Conservation (phyloP, 2,797 vertebrate species). For the Tragelaphus oryx region DNA sequence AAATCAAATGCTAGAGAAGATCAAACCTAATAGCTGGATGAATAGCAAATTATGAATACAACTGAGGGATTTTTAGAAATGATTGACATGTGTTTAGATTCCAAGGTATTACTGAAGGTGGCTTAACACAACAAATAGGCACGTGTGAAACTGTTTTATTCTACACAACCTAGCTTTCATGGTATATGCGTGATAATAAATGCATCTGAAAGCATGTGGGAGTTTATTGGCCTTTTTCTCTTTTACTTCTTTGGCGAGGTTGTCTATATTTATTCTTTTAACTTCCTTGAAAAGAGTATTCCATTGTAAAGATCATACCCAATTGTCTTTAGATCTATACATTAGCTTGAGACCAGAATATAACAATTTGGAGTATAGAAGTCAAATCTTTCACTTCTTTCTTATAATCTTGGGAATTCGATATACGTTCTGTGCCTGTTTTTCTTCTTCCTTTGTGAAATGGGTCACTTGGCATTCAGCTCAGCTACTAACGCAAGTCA, state of each 20-base stretch:
- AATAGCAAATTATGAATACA: neutral
- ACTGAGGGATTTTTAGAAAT: neutral
- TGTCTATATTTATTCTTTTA: neutral
- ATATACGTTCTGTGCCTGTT: neutral
- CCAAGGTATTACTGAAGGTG: neutral
- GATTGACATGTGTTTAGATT: neutral
- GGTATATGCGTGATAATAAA: neutral
- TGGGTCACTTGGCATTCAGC: constrained; percentile 44
- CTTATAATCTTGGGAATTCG: neutral
- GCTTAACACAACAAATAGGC: neutral
- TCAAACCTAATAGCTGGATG: neutral
- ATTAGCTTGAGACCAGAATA: neutral
- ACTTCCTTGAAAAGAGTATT: neutral
- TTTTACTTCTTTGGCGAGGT: neutral
- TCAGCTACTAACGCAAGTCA: constrained; percentile 67
- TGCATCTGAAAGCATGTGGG: neutral
- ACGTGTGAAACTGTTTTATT: neutral
- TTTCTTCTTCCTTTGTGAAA: constrained; percentile 53
- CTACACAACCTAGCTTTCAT: neutral
- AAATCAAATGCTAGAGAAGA: neutral
- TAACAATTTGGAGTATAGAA: neutral
- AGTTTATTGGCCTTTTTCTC: neutral
- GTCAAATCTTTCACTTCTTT: neutral
- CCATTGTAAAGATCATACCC: neutral
- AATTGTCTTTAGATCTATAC: neutral